Conservation (phyloP, 2,113 vertebrate species). For the Chloropsis cyanopogon region DNA sequence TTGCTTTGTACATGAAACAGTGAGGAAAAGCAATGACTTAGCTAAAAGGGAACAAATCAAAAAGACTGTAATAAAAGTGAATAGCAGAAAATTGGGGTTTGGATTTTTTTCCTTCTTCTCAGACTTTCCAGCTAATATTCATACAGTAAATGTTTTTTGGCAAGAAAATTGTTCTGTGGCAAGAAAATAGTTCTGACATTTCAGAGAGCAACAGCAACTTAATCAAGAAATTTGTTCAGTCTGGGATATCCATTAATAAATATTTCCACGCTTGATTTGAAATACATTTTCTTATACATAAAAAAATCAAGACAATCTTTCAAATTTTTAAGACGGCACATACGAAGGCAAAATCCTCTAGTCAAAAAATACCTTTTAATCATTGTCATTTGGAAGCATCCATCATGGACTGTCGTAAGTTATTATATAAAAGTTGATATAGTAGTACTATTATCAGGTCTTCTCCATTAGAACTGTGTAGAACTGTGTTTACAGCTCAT, state of each 20-base stretch:
- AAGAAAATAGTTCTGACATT: conserved; percentile 51
- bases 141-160: conserved; percentile 45
- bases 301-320: not conserved
- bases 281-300: not conserved
- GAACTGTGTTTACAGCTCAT: not conserved
- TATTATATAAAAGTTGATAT: not conserved
- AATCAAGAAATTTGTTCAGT: conserved; percentile 26
- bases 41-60: conserved; percentile 50
- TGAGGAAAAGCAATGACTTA: conserved; percentile 41
- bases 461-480: not conserved
- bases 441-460: not conserved
- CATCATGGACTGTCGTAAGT: not conserved
- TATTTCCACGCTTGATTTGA: not conserved
- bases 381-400: not conserved
- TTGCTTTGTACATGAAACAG: conserved; percentile 54
- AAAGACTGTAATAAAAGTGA: not conserved
- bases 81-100: not conserved
- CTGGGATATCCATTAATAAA: not conserved
- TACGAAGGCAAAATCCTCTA: not conserved
- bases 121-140: conserved; percentile 47
- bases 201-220: conserved; percentile 22
- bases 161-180: conserved; percentile 42
- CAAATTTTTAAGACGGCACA: not conserved
- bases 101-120: not conserved
- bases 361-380: not conserved